phyloP scores from a whole-genome alignment of 2,797 vertebrate species.

The Pogoniulus pusillus region DNA sequence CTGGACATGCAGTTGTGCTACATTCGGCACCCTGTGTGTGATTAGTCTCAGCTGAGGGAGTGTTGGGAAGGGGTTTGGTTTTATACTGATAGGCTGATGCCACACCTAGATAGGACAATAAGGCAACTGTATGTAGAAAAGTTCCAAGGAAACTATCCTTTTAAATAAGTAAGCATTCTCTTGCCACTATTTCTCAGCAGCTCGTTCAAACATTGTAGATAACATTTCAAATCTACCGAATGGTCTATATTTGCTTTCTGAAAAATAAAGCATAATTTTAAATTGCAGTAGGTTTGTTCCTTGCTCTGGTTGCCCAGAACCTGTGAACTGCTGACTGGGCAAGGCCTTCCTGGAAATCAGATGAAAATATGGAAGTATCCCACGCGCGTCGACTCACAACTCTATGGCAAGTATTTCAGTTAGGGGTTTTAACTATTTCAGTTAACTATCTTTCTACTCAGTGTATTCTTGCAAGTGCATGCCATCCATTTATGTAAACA shows the following conservation, averaged over 20 bases:
- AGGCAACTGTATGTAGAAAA: neutral
- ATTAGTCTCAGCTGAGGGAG: neutral
- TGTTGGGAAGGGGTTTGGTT: neutral
- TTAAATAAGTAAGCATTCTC: neutral
- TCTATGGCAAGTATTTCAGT: constrained; percentile 71
- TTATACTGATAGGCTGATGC: neutral
- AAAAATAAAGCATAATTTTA: neutral
- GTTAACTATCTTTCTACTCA: neutral
- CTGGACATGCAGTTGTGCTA: neutral
- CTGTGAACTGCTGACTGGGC: constrained; percentile 74
- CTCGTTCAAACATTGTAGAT: neutral
- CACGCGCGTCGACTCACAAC: constrained; percentile 58
- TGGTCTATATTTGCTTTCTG: neutral
- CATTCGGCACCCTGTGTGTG: neutral
- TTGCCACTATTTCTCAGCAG: neutral
- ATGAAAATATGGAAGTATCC: constrained; percentile 74
- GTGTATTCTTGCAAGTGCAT: neutral
- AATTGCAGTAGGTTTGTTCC: constrained; percentile 79
- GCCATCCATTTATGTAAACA: neutral
- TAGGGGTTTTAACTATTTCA: neutral
- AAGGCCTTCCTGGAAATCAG: constrained; percentile 77
- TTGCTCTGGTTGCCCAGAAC: constrained; percentile 77
- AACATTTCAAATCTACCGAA: neutral
- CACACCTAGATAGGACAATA: neutral
- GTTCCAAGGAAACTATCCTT: neutral